Evolutionary conservation across 2,797 vertebrate species (phyloP).

Genomic region (Petrocephalus schoutedeni): DNA sequence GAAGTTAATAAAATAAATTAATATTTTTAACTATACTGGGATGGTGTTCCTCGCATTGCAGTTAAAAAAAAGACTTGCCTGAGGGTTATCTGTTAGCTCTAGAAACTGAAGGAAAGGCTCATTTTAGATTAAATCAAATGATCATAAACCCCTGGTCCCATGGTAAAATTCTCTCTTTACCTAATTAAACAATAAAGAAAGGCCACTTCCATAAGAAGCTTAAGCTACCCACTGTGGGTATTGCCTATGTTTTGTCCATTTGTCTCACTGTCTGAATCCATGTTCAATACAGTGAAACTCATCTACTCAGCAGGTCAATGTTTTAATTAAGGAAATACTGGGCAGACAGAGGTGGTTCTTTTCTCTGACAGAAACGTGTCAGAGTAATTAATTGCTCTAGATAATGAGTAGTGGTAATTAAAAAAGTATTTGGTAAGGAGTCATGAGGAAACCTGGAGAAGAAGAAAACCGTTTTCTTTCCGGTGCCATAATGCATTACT

Average conservation of each 20-base stretch:
- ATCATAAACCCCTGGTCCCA: neutral
- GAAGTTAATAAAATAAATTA: neutral
- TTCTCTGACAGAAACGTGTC: constrained; percentile 7
- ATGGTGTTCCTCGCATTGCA: neutral
- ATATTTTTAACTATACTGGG: neutral
- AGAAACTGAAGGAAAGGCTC: neutral
- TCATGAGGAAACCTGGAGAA: neutral
- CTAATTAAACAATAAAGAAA: constrained; percentile 14
- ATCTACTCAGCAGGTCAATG: neutral
- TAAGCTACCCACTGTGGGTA: neutral
- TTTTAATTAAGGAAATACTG: constrained; percentile 26
- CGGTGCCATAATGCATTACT: neutral
- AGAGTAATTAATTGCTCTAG: constrained; percentile 17
- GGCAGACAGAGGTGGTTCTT: constrained; percentile 20
- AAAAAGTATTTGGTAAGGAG: neutral
- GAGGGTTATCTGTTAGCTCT: neutral
- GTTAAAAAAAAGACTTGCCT: neutral
- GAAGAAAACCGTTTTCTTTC: neutral
- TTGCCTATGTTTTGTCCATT: neutral
- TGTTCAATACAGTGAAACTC: neutral
- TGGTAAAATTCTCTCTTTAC: neutral
- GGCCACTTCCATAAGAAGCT: neutral
- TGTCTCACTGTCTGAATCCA: neutral
- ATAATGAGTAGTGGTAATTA: constrained; percentile 25
- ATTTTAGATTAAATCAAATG: neutral